Evolutionary conservation across 2,888 invertebrate species (phyloP).

Genomic region (Callimorpha dominula): DNA sequence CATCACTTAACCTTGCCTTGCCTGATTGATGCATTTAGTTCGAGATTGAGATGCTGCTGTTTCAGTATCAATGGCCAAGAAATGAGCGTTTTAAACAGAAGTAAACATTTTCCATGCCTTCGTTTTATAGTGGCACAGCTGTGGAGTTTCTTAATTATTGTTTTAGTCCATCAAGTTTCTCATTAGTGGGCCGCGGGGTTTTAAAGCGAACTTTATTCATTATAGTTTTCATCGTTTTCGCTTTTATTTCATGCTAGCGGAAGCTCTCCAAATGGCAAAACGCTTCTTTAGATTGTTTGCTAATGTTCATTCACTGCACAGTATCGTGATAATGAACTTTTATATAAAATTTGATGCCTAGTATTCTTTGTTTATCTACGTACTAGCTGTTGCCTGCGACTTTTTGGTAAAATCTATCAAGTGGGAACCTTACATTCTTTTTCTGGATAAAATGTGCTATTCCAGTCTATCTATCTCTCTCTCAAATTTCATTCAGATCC

Average conservation of each 20-base stretch:
- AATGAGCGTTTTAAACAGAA: constrained; percentile 23
- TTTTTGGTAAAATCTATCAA: too few species aligned
- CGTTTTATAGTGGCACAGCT: not conserved
- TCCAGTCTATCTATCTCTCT: too few species aligned
- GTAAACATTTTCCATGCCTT: constrained; percentile 24
- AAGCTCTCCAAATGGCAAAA: not conserved
- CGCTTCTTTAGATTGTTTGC: not conserved
- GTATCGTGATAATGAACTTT: not conserved
- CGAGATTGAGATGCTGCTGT: not conserved
- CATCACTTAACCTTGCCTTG: not conserved
- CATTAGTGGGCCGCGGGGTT: constrained; percentile 47
- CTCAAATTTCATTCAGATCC: too few species aligned
- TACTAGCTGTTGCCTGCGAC: too few species aligned
- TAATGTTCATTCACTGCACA: not conserved
- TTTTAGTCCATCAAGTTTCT: constrained; percentile 53
- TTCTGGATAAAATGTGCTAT: too few species aligned
- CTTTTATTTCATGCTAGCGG: constrained; percentile 5
- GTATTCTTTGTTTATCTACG: not conserved
- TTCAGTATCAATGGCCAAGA: not conserved
- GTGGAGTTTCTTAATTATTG: constrained; percentile 49
- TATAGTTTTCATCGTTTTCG: constrained; percentile 21
- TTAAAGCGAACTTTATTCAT: constrained; percentile 49
- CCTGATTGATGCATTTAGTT: not conserved
- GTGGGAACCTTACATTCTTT: too few species aligned
- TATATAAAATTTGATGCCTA: not conserved